These are phyloP conservation scores for Trogon melanurus DNA, from an alignment of 2,113 vertebrate genomes.

Conservation along the genomic window DNA sequence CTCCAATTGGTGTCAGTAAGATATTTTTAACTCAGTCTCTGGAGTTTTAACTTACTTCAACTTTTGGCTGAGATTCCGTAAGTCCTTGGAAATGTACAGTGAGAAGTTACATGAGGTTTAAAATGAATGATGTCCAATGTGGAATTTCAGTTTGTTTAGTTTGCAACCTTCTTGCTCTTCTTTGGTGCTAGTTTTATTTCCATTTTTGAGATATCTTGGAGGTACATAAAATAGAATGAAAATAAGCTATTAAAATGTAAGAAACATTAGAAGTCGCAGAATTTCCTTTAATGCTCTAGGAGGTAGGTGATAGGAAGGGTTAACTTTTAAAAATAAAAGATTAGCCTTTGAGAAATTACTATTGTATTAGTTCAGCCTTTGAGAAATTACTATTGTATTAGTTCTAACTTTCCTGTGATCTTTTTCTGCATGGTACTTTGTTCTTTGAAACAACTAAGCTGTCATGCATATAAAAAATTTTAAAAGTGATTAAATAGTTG, in stretches of 20 bases:
- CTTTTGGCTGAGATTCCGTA: background rate
- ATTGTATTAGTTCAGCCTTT: background rate
- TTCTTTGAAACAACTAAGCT: constrained; percentile 54
- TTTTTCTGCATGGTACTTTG: background rate
- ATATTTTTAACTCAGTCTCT: constrained; percentile 49
- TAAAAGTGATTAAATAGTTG: constrained; percentile 44
- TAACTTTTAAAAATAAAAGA: constrained; percentile 50
- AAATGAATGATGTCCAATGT: background rate
- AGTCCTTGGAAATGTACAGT: background rate
- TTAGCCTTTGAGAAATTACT: constrained; percentile 42
- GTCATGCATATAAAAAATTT: background rate
- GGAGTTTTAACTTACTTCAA: background rate
- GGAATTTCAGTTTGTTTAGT: constrained; percentile 18
- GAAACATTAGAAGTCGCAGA: background rate
- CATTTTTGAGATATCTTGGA: background rate
- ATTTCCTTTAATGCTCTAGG: background rate
- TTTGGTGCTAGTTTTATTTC: constrained; percentile 19
- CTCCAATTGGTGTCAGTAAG: constrained; percentile 24
- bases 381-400: constrained; percentile 25
- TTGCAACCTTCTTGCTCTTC: background rate
- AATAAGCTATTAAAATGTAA: background rate
- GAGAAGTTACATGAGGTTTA: background rate
- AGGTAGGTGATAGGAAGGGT: background rate
- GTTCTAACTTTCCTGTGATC: background rate
- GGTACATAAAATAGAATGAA: background rate